Evolutionary conservation across 2,113 vertebrate species (phyloP).

Genomic region (Syngnathus floridae): DNA sequence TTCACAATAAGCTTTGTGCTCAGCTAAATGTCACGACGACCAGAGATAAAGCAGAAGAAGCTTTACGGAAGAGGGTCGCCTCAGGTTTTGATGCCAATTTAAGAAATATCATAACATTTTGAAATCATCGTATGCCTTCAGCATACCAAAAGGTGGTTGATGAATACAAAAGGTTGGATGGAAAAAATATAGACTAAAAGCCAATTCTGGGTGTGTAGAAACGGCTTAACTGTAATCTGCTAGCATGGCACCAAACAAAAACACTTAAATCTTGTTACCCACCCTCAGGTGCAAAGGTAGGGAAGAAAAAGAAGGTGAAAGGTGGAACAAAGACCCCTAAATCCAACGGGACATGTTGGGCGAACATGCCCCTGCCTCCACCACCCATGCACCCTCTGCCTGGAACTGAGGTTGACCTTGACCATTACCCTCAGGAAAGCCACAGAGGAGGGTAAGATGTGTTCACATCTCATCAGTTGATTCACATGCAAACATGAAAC

Average conservation of each 20-base stretch:
- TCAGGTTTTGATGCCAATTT: constrained; percentile 49
- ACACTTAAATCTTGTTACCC: constrained; percentile 15
- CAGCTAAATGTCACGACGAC: constrained; percentile 53
- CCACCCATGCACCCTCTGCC: constrained; percentile 92
- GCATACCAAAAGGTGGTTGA: constrained; percentile 28
- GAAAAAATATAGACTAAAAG: constrained; percentile 32
- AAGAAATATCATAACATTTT: constrained; percentile 54
- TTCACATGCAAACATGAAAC: constrained; percentile 21
- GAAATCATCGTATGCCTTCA: constrained; percentile 45
- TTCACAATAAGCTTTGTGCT: constrained; percentile 27
- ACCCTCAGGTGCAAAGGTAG: constrained; percentile 84
- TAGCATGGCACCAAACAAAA: background rate
- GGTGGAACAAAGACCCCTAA: constrained; percentile 83
- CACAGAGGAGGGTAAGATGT: constrained; percentile 79
- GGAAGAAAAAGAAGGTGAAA: constrained; percentile 95
- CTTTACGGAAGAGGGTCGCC: constrained; percentile 22
- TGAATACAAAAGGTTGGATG: constrained; percentile 23
- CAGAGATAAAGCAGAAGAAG: constrained; percentile 45
- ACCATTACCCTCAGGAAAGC: constrained; percentile 83
- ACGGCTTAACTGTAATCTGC: constrained; percentile 8
- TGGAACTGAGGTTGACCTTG: constrained; percentile 90
- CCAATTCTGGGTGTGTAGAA: constrained; percentile 3
- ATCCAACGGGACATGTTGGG: constrained; percentile 89
- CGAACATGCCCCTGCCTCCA: constrained; percentile 88
- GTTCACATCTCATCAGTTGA: constrained; percentile 43